Evolutionary conservation across 1,140 invertebrate species (phyloP).

Genomic region (Aphidius gifuensis): DNA sequence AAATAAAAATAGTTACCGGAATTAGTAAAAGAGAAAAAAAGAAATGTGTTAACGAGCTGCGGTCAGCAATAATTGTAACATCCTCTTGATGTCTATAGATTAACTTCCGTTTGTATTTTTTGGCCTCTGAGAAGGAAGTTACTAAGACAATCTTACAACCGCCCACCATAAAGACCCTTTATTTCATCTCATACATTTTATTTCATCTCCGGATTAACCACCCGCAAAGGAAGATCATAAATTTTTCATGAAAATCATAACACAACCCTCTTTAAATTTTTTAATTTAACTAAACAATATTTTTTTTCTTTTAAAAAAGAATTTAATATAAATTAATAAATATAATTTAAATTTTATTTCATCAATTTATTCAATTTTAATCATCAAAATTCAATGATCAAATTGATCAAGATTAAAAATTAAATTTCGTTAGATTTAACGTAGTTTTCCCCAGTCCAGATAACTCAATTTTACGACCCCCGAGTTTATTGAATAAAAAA

Average conservation of each 20-base stretch:
- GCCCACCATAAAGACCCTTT: slow-evolving; percentile 29
- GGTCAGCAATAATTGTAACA: slow-evolving; percentile 54
- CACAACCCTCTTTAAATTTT: no score
- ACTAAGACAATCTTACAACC: slow-evolving; percentile 49
- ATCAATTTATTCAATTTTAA: background rate
- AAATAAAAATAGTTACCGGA: slow-evolving; percentile 25
- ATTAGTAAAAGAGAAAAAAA: slow-evolving; percentile 41
- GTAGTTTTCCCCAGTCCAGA: no score
- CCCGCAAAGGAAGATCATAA: background rate
- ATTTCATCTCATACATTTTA: slow-evolving; percentile 4
- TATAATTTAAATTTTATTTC: no score
- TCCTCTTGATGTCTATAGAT: slow-evolving; percentile 43
- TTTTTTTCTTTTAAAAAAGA: no score
- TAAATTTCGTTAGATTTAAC: no score
- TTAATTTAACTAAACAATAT: no score
- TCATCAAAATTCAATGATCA: background rate
- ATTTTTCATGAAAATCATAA: no score
- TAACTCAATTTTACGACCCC: no score
- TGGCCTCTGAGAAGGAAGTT: slow-evolving; percentile 41
- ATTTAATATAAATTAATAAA: no score
- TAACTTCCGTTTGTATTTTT: slow-evolving; percentile 44
- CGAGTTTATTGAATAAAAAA: no score
- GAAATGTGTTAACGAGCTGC: slow-evolving; percentile 50
- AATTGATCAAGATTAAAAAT: no score
- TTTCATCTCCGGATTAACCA: background rate